These are phyloP conservation scores for Oceanodroma tethys DNA, from an alignment of 2,113 vertebrate species.

Conservation along the genomic window DNA sequence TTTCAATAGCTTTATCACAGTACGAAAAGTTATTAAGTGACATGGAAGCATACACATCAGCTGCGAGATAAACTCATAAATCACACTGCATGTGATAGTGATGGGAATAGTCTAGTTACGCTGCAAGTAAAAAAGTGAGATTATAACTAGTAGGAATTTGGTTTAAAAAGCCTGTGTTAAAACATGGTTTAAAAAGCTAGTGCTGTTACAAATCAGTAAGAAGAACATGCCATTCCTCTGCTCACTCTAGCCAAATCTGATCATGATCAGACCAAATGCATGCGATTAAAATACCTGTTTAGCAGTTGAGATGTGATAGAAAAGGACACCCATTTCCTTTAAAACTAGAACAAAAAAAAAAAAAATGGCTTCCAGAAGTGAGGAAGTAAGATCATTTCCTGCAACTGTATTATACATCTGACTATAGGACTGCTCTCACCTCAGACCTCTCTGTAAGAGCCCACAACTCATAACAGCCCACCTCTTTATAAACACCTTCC, in stretches of 20 bases:
- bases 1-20: background rate
- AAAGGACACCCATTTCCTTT: background rate
- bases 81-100: background rate
- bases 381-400: background rate
- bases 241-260: background rate
- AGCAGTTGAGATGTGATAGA: background rate
- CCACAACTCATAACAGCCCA: background rate
- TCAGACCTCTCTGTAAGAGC: background rate
- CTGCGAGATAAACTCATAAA: background rate
- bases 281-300: background rate
- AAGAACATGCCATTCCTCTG: background rate
- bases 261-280: background rate
- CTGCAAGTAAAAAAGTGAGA: background rate
- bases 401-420: background rate
- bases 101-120: background rate
- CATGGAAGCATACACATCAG: background rate
- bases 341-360: background rate
- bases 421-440: background rate
- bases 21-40: rapidly evolving
- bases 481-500: background rate
- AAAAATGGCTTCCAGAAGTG: background rate
- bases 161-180: background rate
- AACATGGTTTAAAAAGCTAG: background rate
- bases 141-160: background rate
- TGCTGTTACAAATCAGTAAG: background rate